Evolutionary conservation across 2,797 vertebrate genomes (phyloP).

Genomic region (Arrhamphus sclerolepis): DNA sequence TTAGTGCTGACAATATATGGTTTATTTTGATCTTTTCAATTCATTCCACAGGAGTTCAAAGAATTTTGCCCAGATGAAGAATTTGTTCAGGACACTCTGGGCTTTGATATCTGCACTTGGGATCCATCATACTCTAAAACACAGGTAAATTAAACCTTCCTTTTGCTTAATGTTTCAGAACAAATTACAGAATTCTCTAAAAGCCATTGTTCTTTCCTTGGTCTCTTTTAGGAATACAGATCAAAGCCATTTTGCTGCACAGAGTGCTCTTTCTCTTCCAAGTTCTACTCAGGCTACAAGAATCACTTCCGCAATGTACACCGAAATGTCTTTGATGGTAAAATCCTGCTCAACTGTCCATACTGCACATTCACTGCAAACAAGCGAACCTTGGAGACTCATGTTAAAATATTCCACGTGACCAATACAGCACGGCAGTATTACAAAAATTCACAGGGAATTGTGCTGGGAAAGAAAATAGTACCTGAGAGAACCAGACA

Average conservation of each 20-base stretch:
- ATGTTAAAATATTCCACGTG: conserved; percentile 97
- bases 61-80: conserved; percentile 95
- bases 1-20: neutral
- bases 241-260: conserved; percentile 99
- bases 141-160: conserved; percentile 84
- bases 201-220: conserved; percentile 6
- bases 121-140: conserved; percentile 95
- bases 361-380: conserved; percentile 96
- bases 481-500: conserved; percentile 86
- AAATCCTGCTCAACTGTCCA: conserved; percentile 96
- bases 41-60: conserved; percentile 89
- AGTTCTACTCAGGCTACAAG: conserved; percentile 99
- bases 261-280: conserved; percentile 96
- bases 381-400: conserved; percentile 96
- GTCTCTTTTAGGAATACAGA: conserved; percentile 88
- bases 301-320: conserved; percentile 99
- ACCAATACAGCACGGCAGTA: conserved; percentile 83
- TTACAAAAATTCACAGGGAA: conserved; percentile 66
- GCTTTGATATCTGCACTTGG: conserved; percentile 94
- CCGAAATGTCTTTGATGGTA: conserved; percentile 93
- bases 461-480: conserved; percentile 84
- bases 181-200: conserved; percentile 2
- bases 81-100: conserved; percentile 88
- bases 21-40: neutral
- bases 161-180: neutral